Evolutionary conservation across 23 tunicate species (phyloP).

Genomic region (Corella eumyota): DNA sequence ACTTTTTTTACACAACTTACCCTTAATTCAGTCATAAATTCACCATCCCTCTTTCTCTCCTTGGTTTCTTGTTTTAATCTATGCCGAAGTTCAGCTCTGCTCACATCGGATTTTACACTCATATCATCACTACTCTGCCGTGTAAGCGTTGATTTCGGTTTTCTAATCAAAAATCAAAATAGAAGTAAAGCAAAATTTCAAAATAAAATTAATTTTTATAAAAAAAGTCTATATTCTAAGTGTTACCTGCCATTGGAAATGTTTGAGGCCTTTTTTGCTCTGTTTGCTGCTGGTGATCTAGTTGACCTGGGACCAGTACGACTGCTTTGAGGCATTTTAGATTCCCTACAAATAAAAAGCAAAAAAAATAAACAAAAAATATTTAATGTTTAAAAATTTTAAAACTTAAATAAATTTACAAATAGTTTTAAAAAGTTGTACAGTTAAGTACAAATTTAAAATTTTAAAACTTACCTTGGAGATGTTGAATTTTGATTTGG

Average conservation of each 20-base stretch:
- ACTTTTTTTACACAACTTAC: constrained; percentile 2
- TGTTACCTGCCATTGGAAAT: constrained; percentile 20
- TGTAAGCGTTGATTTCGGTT: neutral
- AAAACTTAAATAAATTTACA: too few relatives aligned
- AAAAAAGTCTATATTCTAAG: neutral
- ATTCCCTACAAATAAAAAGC: neutral
- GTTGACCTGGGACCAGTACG: constrained; percentile 10
- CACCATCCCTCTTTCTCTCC: constrained; percentile 39
- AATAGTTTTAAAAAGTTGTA: too few relatives aligned
- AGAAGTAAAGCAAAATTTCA: neutral
- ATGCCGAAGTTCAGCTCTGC: constrained; percentile 42
- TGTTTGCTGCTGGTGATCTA: constrained; percentile 81
- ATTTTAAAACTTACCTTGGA: too few relatives aligned
- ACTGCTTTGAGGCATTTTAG: neutral
- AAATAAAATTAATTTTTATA: neutral
- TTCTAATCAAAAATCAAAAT: too few relatives aligned
- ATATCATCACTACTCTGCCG: constrained; percentile 60
- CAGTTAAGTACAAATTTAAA: too few relatives aligned
- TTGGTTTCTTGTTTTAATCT: constrained; percentile 45
- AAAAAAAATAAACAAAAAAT: neutral
- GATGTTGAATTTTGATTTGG: too few relatives aligned
- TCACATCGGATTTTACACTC: constrained; percentile 59
- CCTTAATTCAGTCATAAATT: constrained; percentile 47
- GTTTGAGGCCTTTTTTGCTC: constrained; percentile 35
- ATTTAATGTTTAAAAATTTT: too few relatives aligned